These are phyloP conservation scores for Chionis minor DNA, from an alignment of 2,113 vertebrate genomes.

Conservation along the genomic window DNA sequence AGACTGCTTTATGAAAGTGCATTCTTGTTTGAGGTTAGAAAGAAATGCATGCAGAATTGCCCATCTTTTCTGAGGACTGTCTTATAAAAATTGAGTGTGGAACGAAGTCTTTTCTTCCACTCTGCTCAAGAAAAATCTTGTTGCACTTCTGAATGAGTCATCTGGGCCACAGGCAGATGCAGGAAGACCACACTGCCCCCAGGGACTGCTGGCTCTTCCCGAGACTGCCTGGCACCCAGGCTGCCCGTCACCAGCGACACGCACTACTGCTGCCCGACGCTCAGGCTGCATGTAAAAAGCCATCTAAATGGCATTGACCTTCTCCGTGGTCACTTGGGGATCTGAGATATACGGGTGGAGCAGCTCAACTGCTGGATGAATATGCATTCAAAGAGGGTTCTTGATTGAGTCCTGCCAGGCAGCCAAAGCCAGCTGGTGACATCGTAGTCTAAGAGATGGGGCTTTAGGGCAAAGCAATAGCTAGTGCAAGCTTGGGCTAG, in stretches of 20 bases:
- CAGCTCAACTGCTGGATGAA: neutral
- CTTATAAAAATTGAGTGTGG: neutral
- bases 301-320: neutral
- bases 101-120: neutral
- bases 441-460: neutral
- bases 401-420: neutral
- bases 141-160: neutral
- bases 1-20: neutral
- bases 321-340: neutral
- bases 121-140: neutral
- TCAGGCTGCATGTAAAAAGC: neutral
- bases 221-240: neutral
- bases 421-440: neutral
- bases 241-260: neutral
- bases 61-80: neutral
- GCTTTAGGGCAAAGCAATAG: too few relatives aligned
- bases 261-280: neutral
- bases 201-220: fast-evolving
- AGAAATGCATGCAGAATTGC: neutral
- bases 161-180: neutral
- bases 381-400: neutral
- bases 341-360: neutral
- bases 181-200: neutral
- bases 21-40: neutral
- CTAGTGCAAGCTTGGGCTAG: too few relatives aligned